A percentile compares a stretch with the other conserved stretches of the same genome.
Conservation (phyloP, 2,113 vertebrate genomes). For the Balaeniceps rex region DNA sequence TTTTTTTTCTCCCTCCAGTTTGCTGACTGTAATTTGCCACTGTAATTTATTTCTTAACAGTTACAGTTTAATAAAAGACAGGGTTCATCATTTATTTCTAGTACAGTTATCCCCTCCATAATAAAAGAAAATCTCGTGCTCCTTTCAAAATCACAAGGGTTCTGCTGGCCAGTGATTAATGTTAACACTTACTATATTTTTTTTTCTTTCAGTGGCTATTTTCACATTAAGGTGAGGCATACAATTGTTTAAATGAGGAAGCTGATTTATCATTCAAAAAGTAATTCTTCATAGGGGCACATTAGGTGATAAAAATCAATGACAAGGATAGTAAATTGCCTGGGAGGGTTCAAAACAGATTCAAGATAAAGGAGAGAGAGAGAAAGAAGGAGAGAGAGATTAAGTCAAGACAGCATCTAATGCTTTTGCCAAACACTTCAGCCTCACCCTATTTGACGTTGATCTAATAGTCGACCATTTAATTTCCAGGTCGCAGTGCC, state of each 20-base stretch:
- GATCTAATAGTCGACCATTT: slow-evolving; percentile 70
- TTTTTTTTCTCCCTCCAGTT: neutral
- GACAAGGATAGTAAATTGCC: slow-evolving; percentile 81
- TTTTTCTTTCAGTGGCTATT: neutral
- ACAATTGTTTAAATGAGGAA: slow-evolving; percentile 47
- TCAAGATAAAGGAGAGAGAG: slow-evolving; percentile 72
- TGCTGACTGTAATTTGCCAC: neutral
- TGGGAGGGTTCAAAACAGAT: slow-evolving; percentile 78
- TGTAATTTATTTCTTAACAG: neutral
- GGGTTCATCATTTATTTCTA: neutral
- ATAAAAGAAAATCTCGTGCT: neutral
- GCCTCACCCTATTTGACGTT: slow-evolving; percentile 54
- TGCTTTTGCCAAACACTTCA: slow-evolving; percentile 72
- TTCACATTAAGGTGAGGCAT: slow-evolving; percentile 40
- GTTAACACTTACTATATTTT: neutral
- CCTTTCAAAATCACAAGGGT: neutral
- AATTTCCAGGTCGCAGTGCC: slow-evolving; percentile 69
- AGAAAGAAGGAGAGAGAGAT: slow-evolving; percentile 67
- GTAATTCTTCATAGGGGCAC: slow-evolving; percentile 74
- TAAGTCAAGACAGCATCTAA: slow-evolving; percentile 74
- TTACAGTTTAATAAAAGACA: neutral
- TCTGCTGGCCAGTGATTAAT: neutral
- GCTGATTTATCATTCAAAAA: slow-evolving; percentile 74
- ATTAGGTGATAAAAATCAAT: slow-evolving; percentile 81
- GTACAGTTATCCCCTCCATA: neutral